Percentiles rank a stretch among this genome's conserved stretches.
These are phyloP conservation scores for Stenurella melanura DNA, from an alignment of 2,888 invertebrate genomes.

Conservation along the genomic window DNA sequence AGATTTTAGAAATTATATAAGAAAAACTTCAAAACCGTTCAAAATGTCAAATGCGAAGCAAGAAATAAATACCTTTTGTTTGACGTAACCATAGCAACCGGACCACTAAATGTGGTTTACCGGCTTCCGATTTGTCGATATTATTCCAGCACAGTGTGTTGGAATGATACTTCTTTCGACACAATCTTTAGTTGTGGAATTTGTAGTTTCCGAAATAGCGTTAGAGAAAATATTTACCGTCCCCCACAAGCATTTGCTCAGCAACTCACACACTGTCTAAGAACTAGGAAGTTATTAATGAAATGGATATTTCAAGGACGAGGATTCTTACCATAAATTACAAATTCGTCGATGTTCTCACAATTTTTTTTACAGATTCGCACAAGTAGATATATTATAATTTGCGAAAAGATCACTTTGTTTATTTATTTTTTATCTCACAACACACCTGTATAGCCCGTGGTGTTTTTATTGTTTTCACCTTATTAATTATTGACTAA, in stretches of 20 bases:
- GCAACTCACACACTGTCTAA: background rate
- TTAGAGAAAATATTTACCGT: background rate
- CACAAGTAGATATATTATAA: background rate
- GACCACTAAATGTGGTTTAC: no score
- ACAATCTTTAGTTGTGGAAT: no score
- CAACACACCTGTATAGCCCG: background rate
- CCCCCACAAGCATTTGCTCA: background rate
- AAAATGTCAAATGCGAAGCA: no score
- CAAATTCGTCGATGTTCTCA: conserved; percentile 11
- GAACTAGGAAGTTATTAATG: conserved; percentile 9
- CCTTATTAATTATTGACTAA: background rate
- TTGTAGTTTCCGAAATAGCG: no score
- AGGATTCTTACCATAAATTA: conserved; percentile 12
- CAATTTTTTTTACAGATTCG: background rate
- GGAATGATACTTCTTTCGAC: no score
- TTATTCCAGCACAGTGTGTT: no score
- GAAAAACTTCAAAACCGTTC: no score
- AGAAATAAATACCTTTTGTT: no score
- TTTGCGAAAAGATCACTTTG: background rate
- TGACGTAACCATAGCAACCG: no score
- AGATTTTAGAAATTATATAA: no score
- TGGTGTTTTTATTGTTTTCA: background rate
- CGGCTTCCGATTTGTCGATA: no score
- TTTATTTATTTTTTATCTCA: background rate
- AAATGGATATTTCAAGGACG: conserved; percentile 27